Evolutionary conservation across 2,888 invertebrate species (phyloP), one percentile per base, ranked within the genome.

Genomic region (Xiphydria camelus): DNA sequence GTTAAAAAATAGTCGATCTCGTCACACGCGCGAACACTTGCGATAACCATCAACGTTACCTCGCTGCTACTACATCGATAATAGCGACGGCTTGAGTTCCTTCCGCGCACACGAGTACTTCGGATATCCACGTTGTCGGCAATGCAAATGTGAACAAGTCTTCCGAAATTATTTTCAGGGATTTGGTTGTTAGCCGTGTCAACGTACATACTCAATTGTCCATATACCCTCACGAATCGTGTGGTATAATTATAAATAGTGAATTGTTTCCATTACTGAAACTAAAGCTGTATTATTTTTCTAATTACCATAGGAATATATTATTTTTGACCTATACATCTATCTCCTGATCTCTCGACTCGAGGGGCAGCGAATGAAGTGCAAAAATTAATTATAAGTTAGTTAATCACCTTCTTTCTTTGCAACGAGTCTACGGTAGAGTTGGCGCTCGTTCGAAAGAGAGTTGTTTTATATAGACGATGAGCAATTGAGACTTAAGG

Each of bases 251-350:
- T 45, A 58, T 45, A 53, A 56, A 66, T 71, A 71, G 70, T 56
- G 54, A 70, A 72, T 70, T 68, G 55, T 70, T 70, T 67, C 64
- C 62, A 68, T 61, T 57, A 61, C 41, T 57, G 50, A 59, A 54
- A 45, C 54, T 48, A 64, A 63, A 62, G 58, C 53, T 62, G 66
- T 73, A 71, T 73, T 73, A 73, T 74, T 73, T 74, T 73, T 74
- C 61, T 71, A 71, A 69, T 64, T 66, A 66, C 48, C 60, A 64
- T 61, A 59, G 53, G 51, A 45, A 39, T 55, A 49, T 29, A 10
- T 29, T 10, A 29, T 29, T 29, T 29, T 29, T 29, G 12, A 29
- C n/a, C 14, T 10, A 29, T 12, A 29, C 29, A 25, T 42, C 36
- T 45, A 18, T 33, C 34, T 18, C 15, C 9, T 17, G 18, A 15